phyloP scores from a whole-genome alignment of 2,113 vertebrate genomes.

The Tapirus terrestris region DNA sequence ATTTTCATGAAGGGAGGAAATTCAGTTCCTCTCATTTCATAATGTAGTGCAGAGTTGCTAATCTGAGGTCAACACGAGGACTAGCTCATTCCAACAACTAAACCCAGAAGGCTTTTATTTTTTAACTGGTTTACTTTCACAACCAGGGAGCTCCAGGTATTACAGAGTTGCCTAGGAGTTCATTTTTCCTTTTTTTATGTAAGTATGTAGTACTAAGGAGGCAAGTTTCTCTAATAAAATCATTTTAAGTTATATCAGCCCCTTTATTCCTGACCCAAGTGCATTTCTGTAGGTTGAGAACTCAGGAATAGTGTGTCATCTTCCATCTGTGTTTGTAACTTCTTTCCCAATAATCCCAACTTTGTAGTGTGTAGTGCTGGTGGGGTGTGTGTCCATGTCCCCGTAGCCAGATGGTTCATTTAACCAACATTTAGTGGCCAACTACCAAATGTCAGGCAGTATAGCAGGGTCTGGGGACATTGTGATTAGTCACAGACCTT shows the following conservation, averaged over 20 bases:
- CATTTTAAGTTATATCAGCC: neutral
- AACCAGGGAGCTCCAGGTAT: neutral
- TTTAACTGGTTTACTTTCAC: neutral
- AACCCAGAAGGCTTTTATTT: neutral
- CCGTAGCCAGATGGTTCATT: neutral
- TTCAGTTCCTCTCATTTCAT: neutral
- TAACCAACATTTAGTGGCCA: neutral
- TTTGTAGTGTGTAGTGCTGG: neutral
- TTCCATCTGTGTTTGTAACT: neutral
- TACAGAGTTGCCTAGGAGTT: neutral
- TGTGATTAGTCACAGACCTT: neutral
- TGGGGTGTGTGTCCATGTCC: accelerated
- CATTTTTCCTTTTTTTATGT: neutral
- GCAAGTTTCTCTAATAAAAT: neutral
- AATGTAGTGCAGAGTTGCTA: neutral
- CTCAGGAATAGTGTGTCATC: neutral
- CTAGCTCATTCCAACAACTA: neutral
- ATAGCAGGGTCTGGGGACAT: accelerated
- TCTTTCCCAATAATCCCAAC: neutral
- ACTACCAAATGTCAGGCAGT: neutral
- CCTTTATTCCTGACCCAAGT: neutral
- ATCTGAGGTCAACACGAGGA: neutral
- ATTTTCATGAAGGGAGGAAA: neutral
- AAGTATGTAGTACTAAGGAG: neutral
- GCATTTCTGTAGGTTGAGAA: neutral